phyloP scores from a whole-genome alignment of 1,140 invertebrate species.

The Drosophila grimshawi region DNA sequence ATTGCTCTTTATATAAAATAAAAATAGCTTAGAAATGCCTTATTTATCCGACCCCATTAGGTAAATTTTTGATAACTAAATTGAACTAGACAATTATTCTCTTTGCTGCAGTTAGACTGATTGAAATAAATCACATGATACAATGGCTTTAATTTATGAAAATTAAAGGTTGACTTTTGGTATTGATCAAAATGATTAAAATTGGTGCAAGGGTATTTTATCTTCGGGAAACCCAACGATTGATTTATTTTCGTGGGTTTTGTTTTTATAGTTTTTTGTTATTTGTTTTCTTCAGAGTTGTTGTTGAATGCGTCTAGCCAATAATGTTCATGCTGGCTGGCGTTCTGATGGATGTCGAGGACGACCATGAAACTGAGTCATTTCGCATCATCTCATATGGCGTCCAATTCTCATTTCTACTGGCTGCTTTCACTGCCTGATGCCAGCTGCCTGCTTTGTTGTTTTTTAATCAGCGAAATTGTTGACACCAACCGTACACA shows the following conservation, averaged over 20 bases:
- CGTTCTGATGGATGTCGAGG: slow-evolving; percentile 59
- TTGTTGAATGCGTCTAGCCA: slow-evolving; percentile 50
- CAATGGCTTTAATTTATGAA: no score
- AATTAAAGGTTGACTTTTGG: no score
- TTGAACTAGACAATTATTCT: no score
- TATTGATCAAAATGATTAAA: no score
- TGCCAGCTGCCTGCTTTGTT: slow-evolving; percentile 28
- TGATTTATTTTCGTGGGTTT: slow-evolving; percentile 1
- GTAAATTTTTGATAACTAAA: no score
- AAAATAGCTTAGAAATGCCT: no score
- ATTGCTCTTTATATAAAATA: no score
- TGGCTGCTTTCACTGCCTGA: background rate
- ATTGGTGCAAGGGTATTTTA: background rate
- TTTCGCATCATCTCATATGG: slow-evolving; percentile 27
- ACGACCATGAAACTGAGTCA: slow-evolving; percentile 69
- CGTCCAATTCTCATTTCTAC: background rate
- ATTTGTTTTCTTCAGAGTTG: slow-evolving; percentile 7
- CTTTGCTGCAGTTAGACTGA: no score
- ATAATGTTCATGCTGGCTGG: slow-evolving; percentile 61
- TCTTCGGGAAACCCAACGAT: background rate
- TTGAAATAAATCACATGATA: no score
- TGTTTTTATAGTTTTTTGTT: slow-evolving; percentile 10
- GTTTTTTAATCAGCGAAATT: slow-evolving; percentile 78
- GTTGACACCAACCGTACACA: slow-evolving; percentile 71
- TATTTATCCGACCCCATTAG: no score